Percentiles rank a stretch among this genome's conserved stretches.
Conservation (phyloP, 1,140 invertebrate genomes). For the Bombus pascuorum region DNA sequence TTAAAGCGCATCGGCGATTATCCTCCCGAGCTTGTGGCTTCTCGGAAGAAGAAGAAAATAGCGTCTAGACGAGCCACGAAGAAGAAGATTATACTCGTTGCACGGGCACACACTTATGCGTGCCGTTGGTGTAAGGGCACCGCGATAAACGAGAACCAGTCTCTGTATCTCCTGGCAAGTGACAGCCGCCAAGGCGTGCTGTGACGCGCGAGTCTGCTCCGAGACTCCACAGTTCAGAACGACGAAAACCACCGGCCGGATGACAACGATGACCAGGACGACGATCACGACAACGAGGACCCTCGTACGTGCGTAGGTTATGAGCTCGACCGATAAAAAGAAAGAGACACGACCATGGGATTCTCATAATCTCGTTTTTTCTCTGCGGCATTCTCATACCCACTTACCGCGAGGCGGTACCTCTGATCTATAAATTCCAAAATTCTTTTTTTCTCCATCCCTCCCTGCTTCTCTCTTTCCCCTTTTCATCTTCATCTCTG, state of each 20-base stretch:
- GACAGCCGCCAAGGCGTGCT: slow-evolving; percentile 37
- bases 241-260: background rate
- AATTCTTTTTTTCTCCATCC: slow-evolving; percentile 39
- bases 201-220: background rate
- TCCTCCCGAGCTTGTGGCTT: slow-evolving; percentile 11
- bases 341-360: slow-evolving; percentile 46
- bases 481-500: background rate
- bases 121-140: slow-evolving; percentile 8
- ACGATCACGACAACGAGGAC: background rate
- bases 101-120: background rate
- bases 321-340: slow-evolving; percentile 6
- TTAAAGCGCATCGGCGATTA: slow-evolving; percentile 39
- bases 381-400: slow-evolving; percentile 53
- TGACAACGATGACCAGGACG: background rate
- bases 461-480: background rate
- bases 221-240: slow-evolving; percentile 3
- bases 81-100: slow-evolving; percentile 25
- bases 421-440: slow-evolving; percentile 75
- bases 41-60: slow-evolving; percentile 48
- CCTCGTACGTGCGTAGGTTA: background rate
- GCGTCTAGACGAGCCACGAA: slow-evolving; percentile 3
- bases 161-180: slow-evolving; percentile 50
- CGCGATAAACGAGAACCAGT: slow-evolving; percentile 60
- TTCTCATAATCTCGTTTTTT: slow-evolving; percentile 70
- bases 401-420: slow-evolving; percentile 66